Percentiles rank a stretch among this genome's conserved stretches.
Conservation (phyloP, 2,797 vertebrate genomes). For the Margarornis squamiger region DNA sequence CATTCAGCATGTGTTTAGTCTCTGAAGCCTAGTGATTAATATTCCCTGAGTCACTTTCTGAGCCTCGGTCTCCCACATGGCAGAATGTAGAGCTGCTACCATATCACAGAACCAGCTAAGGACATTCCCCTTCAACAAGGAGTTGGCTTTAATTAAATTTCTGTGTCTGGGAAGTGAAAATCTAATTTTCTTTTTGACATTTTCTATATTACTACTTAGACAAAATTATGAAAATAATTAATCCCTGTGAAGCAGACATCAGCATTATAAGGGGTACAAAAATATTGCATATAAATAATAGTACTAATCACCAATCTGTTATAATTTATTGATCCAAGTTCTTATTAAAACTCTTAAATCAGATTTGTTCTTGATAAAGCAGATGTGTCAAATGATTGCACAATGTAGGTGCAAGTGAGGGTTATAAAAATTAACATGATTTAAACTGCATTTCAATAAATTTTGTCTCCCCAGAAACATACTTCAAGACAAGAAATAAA, state of each 20-base stretch:
- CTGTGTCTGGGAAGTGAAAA: conserved; percentile 65
- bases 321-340: conserved; percentile 58
- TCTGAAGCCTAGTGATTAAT: conserved; percentile 45
- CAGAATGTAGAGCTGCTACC: conserved; percentile 34
- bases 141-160: conserved; percentile 68
- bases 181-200: conserved; percentile 70
- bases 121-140: conserved; percentile 52
- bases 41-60: conserved; percentile 44
- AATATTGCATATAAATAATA: conserved; percentile 67
- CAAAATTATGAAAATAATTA: conserved; percentile 71
- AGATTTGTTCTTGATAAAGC: conserved; percentile 37
- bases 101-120: conserved; percentile 49
- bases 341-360: conserved; percentile 65
- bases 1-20: conserved; percentile 37
- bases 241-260: conserved; percentile 63
- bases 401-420: conserved; percentile 11
- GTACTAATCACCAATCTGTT: conserved; percentile 62
- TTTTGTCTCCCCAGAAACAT: neutral
- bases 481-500: neutral
- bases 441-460: neutral
- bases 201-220: conserved; percentile 64
- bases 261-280: conserved; percentile 45
- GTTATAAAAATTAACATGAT: conserved; percentile 10
- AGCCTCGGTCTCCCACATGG: conserved; percentile 48
- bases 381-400: conserved; percentile 41